Evolutionary conservation across 2,888 invertebrate genomes (phyloP).

Genomic region (Oscheius sp.): DNA sequence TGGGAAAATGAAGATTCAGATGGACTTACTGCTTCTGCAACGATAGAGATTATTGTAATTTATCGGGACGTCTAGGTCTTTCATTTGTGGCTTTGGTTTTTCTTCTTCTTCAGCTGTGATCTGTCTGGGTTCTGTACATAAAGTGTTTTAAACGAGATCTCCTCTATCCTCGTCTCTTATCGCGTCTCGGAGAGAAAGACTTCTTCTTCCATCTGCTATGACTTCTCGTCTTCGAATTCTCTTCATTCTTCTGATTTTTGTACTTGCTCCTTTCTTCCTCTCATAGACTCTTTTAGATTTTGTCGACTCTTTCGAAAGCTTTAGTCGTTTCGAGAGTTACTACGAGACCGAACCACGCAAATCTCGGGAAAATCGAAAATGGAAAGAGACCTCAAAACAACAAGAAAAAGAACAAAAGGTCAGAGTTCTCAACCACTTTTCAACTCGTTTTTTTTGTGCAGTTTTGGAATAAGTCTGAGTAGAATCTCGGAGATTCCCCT

Average conservation of each 20-base stretch:
- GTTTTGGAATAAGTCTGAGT: background rate
- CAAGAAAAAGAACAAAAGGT: background rate
- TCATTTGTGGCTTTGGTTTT: background rate
- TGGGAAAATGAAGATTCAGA: slow-evolving; percentile 12
- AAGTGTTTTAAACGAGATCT: background rate
- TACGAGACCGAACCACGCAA: no score
- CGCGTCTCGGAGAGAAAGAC: background rate
- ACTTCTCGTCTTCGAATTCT: background rate
- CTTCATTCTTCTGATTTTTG: background rate
- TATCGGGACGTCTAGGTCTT: background rate
- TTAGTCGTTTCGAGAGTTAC: no score
- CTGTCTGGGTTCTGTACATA: slow-evolving; percentile 18
- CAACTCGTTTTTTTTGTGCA: background rate
- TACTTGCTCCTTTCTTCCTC: background rate
- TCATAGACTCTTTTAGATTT: background rate
- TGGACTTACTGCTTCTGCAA: slow-evolving; percentile 35
- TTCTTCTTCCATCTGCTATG: background rate
- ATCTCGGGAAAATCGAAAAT: no score
- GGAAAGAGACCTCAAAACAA: no score
- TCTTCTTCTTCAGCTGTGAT: slow-evolving; percentile 12
- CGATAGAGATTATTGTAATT: slow-evolving; percentile 34
- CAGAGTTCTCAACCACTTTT: background rate
- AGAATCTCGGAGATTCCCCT: background rate
- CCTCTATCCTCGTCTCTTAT: slow-evolving; percentile 1
- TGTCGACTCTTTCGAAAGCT: background rate